Evolutionary conservation across 2,113 vertebrate genomes (phyloP).

Genomic region (Saguinus imperator): DNA sequence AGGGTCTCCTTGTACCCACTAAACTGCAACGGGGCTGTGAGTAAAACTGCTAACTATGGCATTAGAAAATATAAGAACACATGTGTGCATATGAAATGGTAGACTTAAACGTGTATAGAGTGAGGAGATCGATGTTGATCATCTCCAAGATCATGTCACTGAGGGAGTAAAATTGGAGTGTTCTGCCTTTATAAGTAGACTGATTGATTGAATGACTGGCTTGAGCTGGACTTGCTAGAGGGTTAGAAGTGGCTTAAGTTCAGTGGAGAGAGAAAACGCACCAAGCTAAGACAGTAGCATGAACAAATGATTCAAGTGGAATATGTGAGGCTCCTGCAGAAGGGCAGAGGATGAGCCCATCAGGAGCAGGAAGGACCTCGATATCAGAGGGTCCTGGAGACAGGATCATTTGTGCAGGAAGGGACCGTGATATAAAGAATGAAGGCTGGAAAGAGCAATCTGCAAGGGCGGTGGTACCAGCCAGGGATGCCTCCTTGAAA

Average conservation of each 20-base stretch:
- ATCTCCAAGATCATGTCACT: accelerated
- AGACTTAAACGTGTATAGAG: background rate
- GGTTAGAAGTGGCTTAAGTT: background rate
- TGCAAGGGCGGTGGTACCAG: background rate
- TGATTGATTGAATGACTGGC: background rate
- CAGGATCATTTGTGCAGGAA: background rate
- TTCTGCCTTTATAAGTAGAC: background rate
- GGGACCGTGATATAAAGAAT: accelerated
- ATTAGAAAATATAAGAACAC: background rate
- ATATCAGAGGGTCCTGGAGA: background rate
- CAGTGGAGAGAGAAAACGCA: background rate
- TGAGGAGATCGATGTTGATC: background rate
- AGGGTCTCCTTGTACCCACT: background rate
- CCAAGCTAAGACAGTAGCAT: background rate
- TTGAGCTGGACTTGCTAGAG: background rate
- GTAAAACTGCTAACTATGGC: background rate
- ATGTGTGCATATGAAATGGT: no score
- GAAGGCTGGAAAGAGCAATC: background rate
- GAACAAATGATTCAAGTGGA: background rate
- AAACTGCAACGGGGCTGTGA: accelerated
- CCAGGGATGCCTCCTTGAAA: no score
- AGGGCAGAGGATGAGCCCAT: accelerated
- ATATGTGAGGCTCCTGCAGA: background rate
- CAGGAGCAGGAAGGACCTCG: background rate
- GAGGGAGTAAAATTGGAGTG: background rate